Evolutionary conservation across 2,113 vertebrate species (phyloP), one percentile per base, ranked within the genome.

Genomic region (Petroica traversi): DNA sequence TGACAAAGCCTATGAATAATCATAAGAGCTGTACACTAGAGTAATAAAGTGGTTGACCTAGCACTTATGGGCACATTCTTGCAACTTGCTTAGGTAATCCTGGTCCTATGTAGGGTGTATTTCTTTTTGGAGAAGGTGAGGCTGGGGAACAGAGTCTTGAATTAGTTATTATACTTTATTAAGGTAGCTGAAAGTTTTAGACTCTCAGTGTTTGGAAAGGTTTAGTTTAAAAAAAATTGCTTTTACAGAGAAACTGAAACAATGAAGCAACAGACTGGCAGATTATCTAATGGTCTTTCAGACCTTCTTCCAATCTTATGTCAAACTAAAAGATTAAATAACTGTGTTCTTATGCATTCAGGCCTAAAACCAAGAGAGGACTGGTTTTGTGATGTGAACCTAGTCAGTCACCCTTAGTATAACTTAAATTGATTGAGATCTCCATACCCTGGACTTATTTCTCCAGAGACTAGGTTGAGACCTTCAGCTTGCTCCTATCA

Each of bases 401-500:
- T 73, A 49, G 41, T 80, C 41, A 69, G 14, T 29, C 46, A 49
- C 51, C 31, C 19, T 33, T 66, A n/a, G 26, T 73, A 69, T 62
- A 95, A 77, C 68, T 91, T 80, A 73, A 93, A 90, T 66, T 89
- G 86, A 91, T 87, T 93, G 89, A 91, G 68, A 89, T 78, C 23
- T 58, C 45, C 31, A 36, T 57, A 86, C 19, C 28, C 52, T 57
- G 55, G n/a, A n/a, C 36, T 92, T 92, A 55, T 31, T 84, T 80
- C 94, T 92, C 61, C 49, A 33, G 61, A 92, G 83, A 75, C n/a
- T 45, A 45, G 40, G 31, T 59, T 95, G 64, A 87, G 89, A 91
- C 88, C 72, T 95, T 91, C 72, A 59, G 25, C 83, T 85, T 87
- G 76, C 61, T 91, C 83, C 72, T 93, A 92, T 84, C 83, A 81